Evolutionary conservation across 1,140 invertebrate species (phyloP).

Genomic region (Cylas formicarius): DNA sequence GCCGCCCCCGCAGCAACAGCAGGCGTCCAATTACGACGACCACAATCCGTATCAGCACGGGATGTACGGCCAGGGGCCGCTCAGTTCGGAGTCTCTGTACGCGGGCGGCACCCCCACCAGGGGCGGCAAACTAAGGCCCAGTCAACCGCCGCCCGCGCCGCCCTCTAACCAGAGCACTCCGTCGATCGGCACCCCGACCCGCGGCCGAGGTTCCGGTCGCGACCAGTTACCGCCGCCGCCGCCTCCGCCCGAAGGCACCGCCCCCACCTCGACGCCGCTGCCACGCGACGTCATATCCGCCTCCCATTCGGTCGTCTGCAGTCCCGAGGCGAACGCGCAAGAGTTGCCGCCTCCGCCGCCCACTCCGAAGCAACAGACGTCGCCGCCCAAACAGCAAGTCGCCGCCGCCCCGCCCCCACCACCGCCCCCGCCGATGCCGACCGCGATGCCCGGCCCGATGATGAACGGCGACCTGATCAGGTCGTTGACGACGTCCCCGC

Average conservation of each 20-base stretch:
- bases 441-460: conserved; percentile 47
- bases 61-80: conserved; percentile 36
- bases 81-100: conserved; percentile 41
- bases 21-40: conserved; percentile 29
- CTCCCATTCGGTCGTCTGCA: conserved; percentile 6
- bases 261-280: conserved; percentile 46
- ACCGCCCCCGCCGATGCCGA: conserved; percentile 50
- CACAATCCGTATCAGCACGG: conserved; percentile 40
- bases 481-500: conserved; percentile 50
- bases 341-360: conserved; percentile 50
- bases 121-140: conserved; percentile 59
- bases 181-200: conserved; percentile 62
- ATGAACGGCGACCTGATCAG: conserved; percentile 53
- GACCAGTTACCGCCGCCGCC: conserved; percentile 77
- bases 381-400: conserved; percentile 43
- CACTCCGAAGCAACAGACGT: conserved; percentile 46
- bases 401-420: conserved; percentile 52
- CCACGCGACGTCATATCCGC: conserved; percentile 41
- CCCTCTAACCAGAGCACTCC: conserved; percentile 66
- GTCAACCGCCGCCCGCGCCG: conserved; percentile 79
- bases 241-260: conserved; percentile 62
- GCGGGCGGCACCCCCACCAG: conserved; percentile 49
- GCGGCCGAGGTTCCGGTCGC: conserved; percentile 56
- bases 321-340: conserved; percentile 27
- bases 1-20: conserved; percentile 32